These are phyloP conservation scores for Halcyon smyrnensis DNA, from an alignment of 2,797 vertebrate species.

Conservation along the genomic window DNA sequence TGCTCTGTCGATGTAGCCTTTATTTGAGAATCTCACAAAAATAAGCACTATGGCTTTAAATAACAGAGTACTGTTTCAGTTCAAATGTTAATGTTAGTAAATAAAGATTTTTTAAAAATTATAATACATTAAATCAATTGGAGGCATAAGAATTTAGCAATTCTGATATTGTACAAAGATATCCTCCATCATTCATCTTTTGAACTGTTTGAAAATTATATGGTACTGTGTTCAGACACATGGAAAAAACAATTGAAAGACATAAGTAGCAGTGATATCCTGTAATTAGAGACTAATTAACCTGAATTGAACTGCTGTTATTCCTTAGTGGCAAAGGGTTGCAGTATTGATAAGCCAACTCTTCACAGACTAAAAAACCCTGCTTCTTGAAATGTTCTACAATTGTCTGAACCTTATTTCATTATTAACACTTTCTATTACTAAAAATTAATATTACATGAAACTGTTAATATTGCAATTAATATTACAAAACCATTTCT, in stretches of 20 bases:
- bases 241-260: conserved; percentile 32
- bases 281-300: conserved; percentile 72
- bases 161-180: neutral
- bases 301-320: conserved; percentile 38
- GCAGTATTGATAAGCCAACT: neutral
- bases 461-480: neutral
- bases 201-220: conserved; percentile 8
- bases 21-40: neutral
- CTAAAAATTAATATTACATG: neutral
- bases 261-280: conserved; percentile 27
- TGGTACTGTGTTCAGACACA: neutral
- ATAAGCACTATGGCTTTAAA: neutral
- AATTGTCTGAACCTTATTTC: neutral
- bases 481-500: neutral
- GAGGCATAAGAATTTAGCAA: neutral
- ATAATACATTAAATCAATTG: neutral
- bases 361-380: neutral
- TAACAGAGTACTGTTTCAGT: neutral
- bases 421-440: conserved; percentile 1
- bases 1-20: neutral
- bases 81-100: neutral
- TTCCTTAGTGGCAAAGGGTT: conserved; percentile 40
- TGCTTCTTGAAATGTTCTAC: conserved; percentile 25
- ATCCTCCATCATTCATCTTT: neutral
- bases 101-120: neutral